Conservation (phyloP, 2,113 vertebrate species). For the Tyto alba region DNA sequence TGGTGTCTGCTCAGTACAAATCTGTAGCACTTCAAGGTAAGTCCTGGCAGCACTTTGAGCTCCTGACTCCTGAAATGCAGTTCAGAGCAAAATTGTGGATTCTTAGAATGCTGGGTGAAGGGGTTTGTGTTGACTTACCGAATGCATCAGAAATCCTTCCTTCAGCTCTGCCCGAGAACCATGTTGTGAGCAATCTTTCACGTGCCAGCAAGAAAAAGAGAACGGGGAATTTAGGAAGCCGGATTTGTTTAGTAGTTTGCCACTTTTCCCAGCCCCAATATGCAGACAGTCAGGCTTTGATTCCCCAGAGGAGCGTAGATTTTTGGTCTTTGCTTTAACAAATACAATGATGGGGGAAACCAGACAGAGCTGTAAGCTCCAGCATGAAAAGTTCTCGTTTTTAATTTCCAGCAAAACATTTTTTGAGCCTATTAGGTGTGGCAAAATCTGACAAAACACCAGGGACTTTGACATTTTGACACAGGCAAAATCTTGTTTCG, state of each 20-base stretch:
- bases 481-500: not conserved
- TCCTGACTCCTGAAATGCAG: constrained; percentile 7
- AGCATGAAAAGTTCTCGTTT: not conserved
- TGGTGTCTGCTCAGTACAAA: not conserved
- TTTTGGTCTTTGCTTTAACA: not conserved
- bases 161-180: not conserved
- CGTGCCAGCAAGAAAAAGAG: fast-evolving
- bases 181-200: fast-evolving
- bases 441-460: not conserved
- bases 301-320: not conserved
- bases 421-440: not conserved
- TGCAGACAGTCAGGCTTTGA: not conserved
- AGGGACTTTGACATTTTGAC: not conserved
- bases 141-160: not conserved
- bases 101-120: not conserved
- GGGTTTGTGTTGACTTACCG: not conserved
- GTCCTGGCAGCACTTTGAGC: constrained; percentile 9
- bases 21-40: not conserved
- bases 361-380: not conserved
- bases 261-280: not conserved
- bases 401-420: not conserved
- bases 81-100: constrained; percentile 23
- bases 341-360: not conserved
- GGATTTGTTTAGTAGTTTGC: not conserved
- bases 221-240: not conserved